Evolutionary conservation across 35 echinoderm and acorn worm species (phyloP), one percentile per base, ranked within the genome.

Genomic region (Amphiura filiformis): DNA sequence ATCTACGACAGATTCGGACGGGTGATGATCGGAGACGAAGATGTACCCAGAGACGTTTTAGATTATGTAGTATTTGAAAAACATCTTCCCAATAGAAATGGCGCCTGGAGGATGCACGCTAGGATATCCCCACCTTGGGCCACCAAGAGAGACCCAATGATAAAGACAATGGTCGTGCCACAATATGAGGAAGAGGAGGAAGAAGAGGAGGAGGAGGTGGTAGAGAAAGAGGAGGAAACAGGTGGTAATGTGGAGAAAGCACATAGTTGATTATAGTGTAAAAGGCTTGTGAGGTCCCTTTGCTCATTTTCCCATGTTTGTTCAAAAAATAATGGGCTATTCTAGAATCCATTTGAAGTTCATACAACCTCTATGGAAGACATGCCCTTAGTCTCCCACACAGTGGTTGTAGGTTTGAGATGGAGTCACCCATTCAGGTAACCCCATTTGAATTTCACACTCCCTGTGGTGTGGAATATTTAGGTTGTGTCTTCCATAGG

Each of bases 51-150:
- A 82, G 96, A 99, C 85, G 91, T 99, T 13, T 41, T 99, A 57
- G 96, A 99, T 36, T 99, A 99, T 57, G 84, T 95, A 7, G 96
- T 99, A 1, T 91, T 94, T 80, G 96, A 99, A 88, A 99, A 94
- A 70, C 96, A 95, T 56, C 77, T 99, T 30, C 82, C 93, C 22
- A 89, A 89, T 39, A 52, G 83, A 15, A 95, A 99, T 87, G 96
- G 96, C 4, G 65, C 88, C 31, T 99, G 96, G 96, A 85, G 96
- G 26, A 39, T 99, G 31, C 96, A 99, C 86, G 96, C 93, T 14
- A 99, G 95, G 81, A 99, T 99, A 35, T 52, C 94, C 26, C 96
- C 96, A 13, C 23, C 76, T 18, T 99, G 96, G 96, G 90, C 87
- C 12, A n/a, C 81, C 30, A 87, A 94, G 44, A 61, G 76, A 35